phyloP scores from a whole-genome alignment of 1,140 invertebrate species.

The Drosophila suzukii region DNA sequence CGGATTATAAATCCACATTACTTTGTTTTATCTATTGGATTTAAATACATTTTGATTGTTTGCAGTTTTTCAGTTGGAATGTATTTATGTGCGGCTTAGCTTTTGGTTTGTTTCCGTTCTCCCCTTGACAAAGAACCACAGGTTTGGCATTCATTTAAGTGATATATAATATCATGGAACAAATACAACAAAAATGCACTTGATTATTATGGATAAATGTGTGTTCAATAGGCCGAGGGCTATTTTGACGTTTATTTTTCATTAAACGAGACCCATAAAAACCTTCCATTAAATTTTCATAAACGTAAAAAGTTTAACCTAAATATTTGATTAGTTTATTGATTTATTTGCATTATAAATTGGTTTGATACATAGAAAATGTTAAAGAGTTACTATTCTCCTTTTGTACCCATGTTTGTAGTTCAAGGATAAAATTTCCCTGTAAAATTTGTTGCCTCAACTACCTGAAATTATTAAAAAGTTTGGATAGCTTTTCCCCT shows the following conservation, averaged over 20 bases:
- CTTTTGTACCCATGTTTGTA: too few species aligned
- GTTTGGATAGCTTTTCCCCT: constrained; percentile 4
- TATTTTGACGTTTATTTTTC: not conserved
- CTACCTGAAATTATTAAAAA: constrained; percentile 11
- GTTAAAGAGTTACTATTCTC: too few species aligned
- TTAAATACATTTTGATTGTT: constrained; percentile 27
- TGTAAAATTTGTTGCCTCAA: not conserved
- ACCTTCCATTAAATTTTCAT: not conserved
- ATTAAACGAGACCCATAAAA: not conserved
- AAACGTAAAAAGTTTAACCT: not conserved
- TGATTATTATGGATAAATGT: not conserved
- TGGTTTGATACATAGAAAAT: not conserved
- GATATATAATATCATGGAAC: not conserved
- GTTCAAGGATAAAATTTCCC: not conserved
- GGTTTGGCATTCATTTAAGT: constrained; percentile 9
- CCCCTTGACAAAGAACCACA: not conserved
- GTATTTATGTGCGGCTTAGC: constrained; percentile 11
- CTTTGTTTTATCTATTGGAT: constrained; percentile 22
- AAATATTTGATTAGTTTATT: constrained; percentile 1
- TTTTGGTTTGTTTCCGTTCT: constrained; percentile 15
- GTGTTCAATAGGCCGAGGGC: not conserved
- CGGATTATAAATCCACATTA: constrained; percentile 1
- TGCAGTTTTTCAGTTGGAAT: constrained; percentile 9
- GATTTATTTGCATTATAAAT: not conserved
- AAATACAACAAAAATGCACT: not conserved